Evolutionary conservation across 2,113 vertebrate species (phyloP), one percentile per base, ranked within the genome.

Genomic region (Cyprinodon variegatus): DNA sequence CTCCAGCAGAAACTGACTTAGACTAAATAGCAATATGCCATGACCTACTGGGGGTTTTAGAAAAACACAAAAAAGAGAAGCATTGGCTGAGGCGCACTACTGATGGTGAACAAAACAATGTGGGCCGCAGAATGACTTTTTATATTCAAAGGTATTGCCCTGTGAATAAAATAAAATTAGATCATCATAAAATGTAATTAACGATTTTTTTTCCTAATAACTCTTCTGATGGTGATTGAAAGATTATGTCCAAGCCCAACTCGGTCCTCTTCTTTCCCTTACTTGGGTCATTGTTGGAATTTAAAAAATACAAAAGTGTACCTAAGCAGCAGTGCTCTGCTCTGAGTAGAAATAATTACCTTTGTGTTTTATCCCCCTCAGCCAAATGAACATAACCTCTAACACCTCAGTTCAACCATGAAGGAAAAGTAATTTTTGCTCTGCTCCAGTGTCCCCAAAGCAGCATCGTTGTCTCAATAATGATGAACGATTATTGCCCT

Each of bases 401-500:
- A 62, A 80, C 48, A 84, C 70, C 69, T 77, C 70, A 12, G n/a
- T 78, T 72, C 40, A 38, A 60, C 36, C 72, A 61, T 78, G 75
- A 73, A 82, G 60, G 62, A 89, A 91, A 90, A 92, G 74, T 91
- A 89, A 92, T 93, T 92, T 87, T 80, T 77, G 90, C 93, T 92
- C 86, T 61, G 68, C 71, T 3, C 60, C 82, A 69, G 1, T 73
- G 83, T 92, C 88, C 89, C 90, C 64, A 38, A 84, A 90, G 90
- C 86, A 72, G 84, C 60, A 61, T 63, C 59, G 68, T 85, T 75
- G 82, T 89, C 90, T 93, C 89, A 89, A 90, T 93, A 85, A 93
- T 92, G 92, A 94, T 93, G 90, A 91, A 93, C 72, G 90, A 93
- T 92, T 89, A 93, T 92, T 92, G 90, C 84, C 60, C 78, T 86